Percentiles rank a stretch among this genome's conserved stretches.
phyloP scores from a whole-genome alignment of 1,140 invertebrate species.

The Meloidogyne floridensis region DNA sequence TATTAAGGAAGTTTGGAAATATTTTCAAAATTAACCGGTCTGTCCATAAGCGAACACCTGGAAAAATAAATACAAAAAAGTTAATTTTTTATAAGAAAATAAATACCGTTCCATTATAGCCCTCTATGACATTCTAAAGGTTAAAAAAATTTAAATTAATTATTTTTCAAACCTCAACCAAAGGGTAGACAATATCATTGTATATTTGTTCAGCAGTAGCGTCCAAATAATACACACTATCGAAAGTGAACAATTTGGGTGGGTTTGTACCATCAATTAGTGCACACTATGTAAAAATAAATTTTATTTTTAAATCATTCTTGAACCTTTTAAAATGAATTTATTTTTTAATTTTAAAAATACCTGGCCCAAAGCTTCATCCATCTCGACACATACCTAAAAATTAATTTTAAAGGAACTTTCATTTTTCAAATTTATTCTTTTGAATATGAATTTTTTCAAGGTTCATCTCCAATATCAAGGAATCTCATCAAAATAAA shows the following conservation, averaged over 20 bases:
- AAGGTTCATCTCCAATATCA: no score
- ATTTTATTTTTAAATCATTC: background rate
- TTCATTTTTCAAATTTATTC: no score
- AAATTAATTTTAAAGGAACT: slow-evolving; percentile 27
- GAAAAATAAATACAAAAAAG: background rate
- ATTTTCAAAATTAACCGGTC: slow-evolving; percentile 65
- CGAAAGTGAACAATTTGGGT: slow-evolving; percentile 78
- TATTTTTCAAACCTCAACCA: slow-evolving; percentile 72
- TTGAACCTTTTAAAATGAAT: background rate
- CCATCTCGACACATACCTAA: slow-evolving; percentile 78
- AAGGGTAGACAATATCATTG: slow-evolving; percentile 74
- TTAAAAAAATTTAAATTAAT: background rate
- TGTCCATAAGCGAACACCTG: slow-evolving; percentile 71
- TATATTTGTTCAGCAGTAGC: slow-evolving; percentile 75
- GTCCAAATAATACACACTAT: slow-evolving; percentile 73
- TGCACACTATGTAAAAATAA: slow-evolving; percentile 65
- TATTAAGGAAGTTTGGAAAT: background rate
- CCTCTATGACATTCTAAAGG: slow-evolving; percentile 71
- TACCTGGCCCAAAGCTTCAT: slow-evolving; percentile 68
- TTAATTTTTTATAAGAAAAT: background rate
- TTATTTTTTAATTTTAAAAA: background rate
- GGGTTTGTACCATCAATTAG: slow-evolving; percentile 71
- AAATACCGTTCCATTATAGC: slow-evolving; percentile 70
- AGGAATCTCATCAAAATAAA: no score
- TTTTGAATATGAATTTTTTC: no score